Percentiles rank a stretch among this genome's conserved stretches.
Evolutionary conservation across 2,113 vertebrate genomes (phyloP).

Genomic region (Triplophysa rosa): DNA sequence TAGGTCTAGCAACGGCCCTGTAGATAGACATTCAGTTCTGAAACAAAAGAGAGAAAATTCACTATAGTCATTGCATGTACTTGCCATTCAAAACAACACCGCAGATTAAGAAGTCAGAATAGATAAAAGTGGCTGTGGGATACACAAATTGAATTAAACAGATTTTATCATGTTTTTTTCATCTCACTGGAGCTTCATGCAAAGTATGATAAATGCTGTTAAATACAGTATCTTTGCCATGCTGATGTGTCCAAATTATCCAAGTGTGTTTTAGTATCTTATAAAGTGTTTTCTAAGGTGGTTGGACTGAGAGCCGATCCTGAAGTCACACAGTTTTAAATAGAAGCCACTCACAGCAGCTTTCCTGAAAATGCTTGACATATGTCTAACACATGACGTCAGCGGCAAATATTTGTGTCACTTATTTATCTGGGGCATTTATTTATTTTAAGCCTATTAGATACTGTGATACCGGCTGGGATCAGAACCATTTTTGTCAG

Average conservation of each 20-base stretch:
- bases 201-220: neutral
- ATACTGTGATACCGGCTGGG: neutral
- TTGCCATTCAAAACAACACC: too few species aligned
- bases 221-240: neutral
- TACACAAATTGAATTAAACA: neutral
- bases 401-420: conserved; percentile 25
- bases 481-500: neutral
- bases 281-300: neutral
- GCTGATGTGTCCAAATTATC: conserved; percentile 12
- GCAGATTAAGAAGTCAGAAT: too few species aligned
- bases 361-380: neutral
- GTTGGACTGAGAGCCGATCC: conserved; percentile 5
- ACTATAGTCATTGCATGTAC: too few species aligned
- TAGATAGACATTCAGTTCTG: too few species aligned
- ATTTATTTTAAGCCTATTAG: neutral
- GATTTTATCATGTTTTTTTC: neutral
- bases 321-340: conserved; percentile 18
- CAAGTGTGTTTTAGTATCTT: too few species aligned
- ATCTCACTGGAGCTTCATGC: neutral
- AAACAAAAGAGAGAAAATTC: too few species aligned
- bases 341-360: neutral
- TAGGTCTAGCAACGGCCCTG: too few species aligned
- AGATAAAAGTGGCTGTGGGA: too few species aligned
- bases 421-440: neutral
- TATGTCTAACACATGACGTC: conserved; percentile 15